Base-by-base conservation (phyloP, 1,140 invertebrate species). In the Brachionus paranguensis region DNA sequence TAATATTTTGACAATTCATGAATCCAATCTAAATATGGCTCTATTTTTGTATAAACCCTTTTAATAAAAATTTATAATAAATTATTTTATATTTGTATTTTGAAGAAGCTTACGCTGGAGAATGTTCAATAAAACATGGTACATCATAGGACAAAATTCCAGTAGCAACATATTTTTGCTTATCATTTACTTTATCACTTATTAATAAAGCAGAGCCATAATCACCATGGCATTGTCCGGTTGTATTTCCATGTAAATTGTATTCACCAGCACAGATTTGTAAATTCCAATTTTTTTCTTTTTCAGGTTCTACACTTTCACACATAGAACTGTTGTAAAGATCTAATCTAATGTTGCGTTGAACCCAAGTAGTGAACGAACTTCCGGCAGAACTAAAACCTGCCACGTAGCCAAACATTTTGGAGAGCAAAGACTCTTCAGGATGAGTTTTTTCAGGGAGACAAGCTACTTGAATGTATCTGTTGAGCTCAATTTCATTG, bases 241-340 rank as follows among this genome's bases (percentile, higher is more conserved):
- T 76, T 17, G 20, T 1, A 76, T 76, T 76, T 24, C 43, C 72
- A 47, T 27, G n/a, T 27, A 12, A 7, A 76, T 76, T 12, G 17
- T 76, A 76, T 29, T 76, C 72, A 3, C 72, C 72, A 0, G 78
- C 78, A 64, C 78, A 81, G 47, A 81, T 64, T 68, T 81, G 78
- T 33, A 11, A 11, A 68, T 81, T 64, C 78, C 78, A 81, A 47
- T 81, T 27, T 81, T 68, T 60, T 17, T 53, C 6, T n/a, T 37
- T 60, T 33, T 65, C 53, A 1, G 50, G n/a, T 24, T 60, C 0
- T 1, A 81, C 41, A 45, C 37, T 55, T 3, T 60, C 29, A 68
- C 78, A 81, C 78, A 81, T 81, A 3, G 78, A 81, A 4, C 8
- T 64, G 64, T 81, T 81, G 27, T 37, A 81, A 2, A 81, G 14